phyloP scores from a whole-genome alignment of 1,140 invertebrate species.

The Caerostris darwini region DNA sequence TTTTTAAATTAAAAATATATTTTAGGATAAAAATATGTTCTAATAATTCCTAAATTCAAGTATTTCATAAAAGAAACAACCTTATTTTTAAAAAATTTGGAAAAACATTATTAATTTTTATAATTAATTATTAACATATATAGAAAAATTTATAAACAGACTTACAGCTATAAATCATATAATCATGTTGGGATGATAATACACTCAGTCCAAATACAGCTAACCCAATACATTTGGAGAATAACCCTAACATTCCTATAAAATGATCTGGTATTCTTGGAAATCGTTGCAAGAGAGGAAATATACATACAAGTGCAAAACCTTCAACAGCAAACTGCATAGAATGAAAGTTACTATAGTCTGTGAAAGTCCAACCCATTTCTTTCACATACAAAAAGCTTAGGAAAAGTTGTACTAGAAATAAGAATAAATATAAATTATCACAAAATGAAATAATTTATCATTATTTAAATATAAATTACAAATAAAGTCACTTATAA shows the following conservation, averaged over 20 bases:
- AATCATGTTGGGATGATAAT: slow-evolving; percentile 71
- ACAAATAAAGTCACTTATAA: not conserved
- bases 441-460: not conserved
- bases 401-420: slow-evolving; percentile 82
- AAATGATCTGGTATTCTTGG: slow-evolving; percentile 80
- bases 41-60: too few species aligned
- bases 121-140: too few species aligned
- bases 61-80: too few species aligned
- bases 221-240: slow-evolving; percentile 81
- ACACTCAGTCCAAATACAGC: slow-evolving; percentile 81
- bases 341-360: slow-evolving; percentile 82
- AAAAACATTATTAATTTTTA: too few species aligned
- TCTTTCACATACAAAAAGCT: slow-evolving; percentile 81
- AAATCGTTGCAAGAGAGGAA: slow-evolving; percentile 80
- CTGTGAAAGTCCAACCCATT: slow-evolving; percentile 81
- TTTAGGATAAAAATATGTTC: too few species aligned
- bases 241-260: slow-evolving; percentile 81
- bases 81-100: too few species aligned
- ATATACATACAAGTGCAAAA: slow-evolving; percentile 80
- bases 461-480: not conserved
- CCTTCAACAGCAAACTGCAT: slow-evolving; percentile 82
- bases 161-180: slow-evolving; percentile 82
- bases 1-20: too few species aligned
- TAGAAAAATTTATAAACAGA: not conserved
- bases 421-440: slow-evolving; percentile 8